Percentiles rank a stretch among this genome's conserved stretches.
Conservation (phyloP, 2,797 vertebrate genomes). For the Pyrocephalus nanus region DNA sequence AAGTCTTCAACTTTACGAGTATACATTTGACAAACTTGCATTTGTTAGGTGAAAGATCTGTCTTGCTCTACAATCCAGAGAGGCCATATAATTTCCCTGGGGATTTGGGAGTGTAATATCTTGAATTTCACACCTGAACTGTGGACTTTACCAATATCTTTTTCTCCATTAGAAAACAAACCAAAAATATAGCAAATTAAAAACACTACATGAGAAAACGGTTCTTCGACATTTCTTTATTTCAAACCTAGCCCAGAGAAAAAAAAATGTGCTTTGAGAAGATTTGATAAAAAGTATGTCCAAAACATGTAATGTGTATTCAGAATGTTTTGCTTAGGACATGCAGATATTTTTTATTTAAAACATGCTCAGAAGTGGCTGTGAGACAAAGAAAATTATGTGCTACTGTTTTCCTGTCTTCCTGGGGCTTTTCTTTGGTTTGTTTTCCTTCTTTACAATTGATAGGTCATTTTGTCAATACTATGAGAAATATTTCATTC, state of each 20-base stretch:
- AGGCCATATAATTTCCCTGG: background rate
- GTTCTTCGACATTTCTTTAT: background rate
- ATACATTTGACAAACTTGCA: background rate
- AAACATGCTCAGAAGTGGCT: background rate
- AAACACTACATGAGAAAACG: background rate
- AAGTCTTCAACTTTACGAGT: background rate
- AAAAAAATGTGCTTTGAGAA: background rate
- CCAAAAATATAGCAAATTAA: background rate
- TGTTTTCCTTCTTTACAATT: background rate
- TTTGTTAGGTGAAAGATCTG: background rate
- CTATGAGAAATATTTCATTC: background rate
- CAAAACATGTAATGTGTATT: background rate
- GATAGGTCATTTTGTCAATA: background rate
- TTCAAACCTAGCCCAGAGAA: background rate
- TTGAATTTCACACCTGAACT: background rate
- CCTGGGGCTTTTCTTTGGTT: background rate
- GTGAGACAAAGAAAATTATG: background rate
- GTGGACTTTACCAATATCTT: background rate
- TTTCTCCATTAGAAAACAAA: background rate
- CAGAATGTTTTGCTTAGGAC: background rate
- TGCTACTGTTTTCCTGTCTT: background rate
- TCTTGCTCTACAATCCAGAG: background rate
- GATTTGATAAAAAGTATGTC: background rate
- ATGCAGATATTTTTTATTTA: background rate
- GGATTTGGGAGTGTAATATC: background rate